Evolutionary conservation across 1,140 invertebrate species (phyloP).

Genomic region (Heterodera schachtii): DNA sequence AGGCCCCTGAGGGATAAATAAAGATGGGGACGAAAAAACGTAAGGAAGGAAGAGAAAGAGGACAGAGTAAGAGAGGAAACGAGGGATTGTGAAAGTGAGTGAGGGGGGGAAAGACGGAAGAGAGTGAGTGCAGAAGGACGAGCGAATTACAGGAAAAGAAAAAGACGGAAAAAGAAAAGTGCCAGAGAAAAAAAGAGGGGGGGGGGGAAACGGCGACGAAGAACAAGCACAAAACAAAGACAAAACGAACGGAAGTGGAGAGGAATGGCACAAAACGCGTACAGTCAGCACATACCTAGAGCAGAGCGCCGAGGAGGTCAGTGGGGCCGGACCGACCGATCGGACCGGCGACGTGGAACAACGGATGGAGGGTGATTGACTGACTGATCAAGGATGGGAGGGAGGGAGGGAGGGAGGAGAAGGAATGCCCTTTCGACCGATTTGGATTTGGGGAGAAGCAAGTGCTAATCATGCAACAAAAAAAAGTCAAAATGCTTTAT

Average conservation of each 20-base stretch:
- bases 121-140: background rate
- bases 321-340: background rate
- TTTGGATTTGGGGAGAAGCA: no score
- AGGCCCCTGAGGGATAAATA: no score
- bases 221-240: no score
- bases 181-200: no score
- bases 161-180: background rate
- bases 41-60: no score
- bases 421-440: background rate
- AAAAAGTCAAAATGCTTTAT: background rate
- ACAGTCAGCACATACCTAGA: conserved; percentile 15
- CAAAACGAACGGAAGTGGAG: no score
- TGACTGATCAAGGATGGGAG: background rate
- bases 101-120: background rate
- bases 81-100: background rate
- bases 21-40: no score
- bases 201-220: no score
- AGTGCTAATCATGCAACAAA: background rate
- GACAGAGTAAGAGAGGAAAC: no score
- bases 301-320: conserved; percentile 3
- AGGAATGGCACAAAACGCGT: background rate
- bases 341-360: background rate
- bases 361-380: background rate
- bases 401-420: background rate
- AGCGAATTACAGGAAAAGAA: background rate